These are phyloP conservation scores for Herpetotheres cachinnans DNA, from an alignment of 2,113 vertebrate genomes.

Conservation along the genomic window DNA sequence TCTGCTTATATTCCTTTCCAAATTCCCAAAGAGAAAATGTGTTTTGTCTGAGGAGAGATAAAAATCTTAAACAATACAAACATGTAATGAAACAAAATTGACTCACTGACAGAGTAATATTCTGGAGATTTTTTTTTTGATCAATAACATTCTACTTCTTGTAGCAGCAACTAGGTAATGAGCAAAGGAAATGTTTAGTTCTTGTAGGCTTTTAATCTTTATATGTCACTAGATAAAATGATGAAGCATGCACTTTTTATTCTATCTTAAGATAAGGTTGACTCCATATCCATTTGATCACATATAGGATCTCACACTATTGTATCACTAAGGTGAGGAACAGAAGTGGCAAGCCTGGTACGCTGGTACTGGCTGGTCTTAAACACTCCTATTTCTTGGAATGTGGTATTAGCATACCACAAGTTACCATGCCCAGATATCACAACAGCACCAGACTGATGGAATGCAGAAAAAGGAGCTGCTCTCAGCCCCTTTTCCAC, in stretches of 20 bases:
- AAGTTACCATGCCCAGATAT: not conserved
- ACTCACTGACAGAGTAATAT: not conserved
- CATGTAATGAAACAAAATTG: not conserved
- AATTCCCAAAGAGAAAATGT: not conserved
- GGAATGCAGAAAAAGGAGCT: not conserved
- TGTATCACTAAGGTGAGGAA: not conserved
- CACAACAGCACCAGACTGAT: not conserved
- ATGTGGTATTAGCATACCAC: not conserved
- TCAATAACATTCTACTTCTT: not conserved
- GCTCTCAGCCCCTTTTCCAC: not conserved
- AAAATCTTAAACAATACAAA: not conserved
- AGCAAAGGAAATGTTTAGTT: not conserved
- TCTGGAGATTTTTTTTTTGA: not conserved
- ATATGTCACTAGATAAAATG: not conserved
- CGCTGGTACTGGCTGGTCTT: not conserved
- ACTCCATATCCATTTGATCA: not conserved
- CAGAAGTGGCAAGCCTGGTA: not conserved
- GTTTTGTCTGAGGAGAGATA: not conserved
- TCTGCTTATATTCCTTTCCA: not conserved
- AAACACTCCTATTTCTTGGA: not conserved
- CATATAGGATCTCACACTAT: not conserved
- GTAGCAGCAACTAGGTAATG: not conserved
- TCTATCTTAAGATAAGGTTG: not conserved
- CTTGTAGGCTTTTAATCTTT: not conserved
- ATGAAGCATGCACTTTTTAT: not conserved